These are phyloP conservation scores for Pectinophora gossypiella DNA, from an alignment of 1,140 invertebrate species.

Conservation along the genomic window DNA sequence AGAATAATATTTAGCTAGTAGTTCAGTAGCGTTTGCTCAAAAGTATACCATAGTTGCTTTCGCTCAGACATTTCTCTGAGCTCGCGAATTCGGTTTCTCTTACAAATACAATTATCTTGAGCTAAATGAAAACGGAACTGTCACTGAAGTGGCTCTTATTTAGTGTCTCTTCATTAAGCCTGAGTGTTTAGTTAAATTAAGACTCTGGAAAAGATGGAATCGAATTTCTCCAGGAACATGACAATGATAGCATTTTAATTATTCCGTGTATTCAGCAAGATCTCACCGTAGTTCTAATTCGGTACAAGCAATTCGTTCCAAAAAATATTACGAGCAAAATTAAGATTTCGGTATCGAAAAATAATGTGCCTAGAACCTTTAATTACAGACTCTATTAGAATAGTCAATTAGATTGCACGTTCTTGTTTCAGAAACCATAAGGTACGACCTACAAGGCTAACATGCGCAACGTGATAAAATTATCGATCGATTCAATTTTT, in stretches of 20 bases:
- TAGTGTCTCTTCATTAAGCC: constrained; percentile 45
- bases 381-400: too few relatives aligned
- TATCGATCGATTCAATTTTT: too few relatives aligned
- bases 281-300: not conserved
- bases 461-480: too few relatives aligned
- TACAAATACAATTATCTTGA: constrained; percentile 44
- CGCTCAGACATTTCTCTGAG: not conserved
- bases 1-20: too few relatives aligned
- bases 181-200: constrained; percentile 61
- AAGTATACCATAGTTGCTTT: too few relatives aligned
- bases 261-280: not conserved
- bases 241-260: constrained; percentile 14
- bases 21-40: too few relatives aligned
- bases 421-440: too few relatives aligned
- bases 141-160: constrained; percentile 38
- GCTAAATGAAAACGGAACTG: constrained; percentile 46
- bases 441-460: too few relatives aligned
- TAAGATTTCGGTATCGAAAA: not conserved
- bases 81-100: constrained; percentile 1
- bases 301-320: not conserved
- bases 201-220: constrained; percentile 34
- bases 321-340: not conserved
- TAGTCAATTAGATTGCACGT: too few relatives aligned
- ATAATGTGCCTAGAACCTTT: too few relatives aligned
- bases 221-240: constrained; percentile 14